phyloP scores from a whole-genome alignment of 2,113 vertebrate genomes.

The Microcebus griseorufus region DNA sequence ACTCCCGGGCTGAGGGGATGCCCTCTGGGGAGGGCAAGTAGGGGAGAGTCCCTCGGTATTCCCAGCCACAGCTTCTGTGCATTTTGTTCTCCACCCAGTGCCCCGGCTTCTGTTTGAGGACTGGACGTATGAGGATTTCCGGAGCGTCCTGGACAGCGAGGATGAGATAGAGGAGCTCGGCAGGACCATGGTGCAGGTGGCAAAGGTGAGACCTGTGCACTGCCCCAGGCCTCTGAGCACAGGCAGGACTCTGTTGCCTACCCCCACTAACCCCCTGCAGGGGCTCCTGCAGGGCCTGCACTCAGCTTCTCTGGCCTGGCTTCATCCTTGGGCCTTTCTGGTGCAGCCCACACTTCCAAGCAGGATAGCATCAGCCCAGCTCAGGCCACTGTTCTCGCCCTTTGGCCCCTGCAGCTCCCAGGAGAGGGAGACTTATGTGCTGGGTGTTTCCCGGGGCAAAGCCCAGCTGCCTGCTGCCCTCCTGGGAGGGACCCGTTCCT shows the following conservation, averaged over 20 bases:
- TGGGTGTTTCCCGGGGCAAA: neutral
- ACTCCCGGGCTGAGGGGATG: neutral
- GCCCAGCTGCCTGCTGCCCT: neutral
- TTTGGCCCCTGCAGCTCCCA: neutral
- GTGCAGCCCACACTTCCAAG: neutral
- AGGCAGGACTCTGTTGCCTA: neutral
- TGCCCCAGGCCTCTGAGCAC: too few relatives aligned
- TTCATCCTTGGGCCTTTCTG: neutral
- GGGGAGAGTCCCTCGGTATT: neutral
- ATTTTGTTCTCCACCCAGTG: constrained; percentile 81
- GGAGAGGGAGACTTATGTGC: neutral
- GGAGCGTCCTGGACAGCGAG: constrained; percentile 91
- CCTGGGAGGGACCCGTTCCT: neutral
- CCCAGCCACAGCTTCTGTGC: neutral
- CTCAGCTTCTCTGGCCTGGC: neutral
- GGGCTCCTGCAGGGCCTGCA: neutral
- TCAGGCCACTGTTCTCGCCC: neutral
- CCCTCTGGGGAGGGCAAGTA: neutral
- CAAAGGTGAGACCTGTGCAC: constrained; percentile 94
- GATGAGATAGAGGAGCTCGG: constrained; percentile 96
- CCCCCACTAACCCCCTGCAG: too few relatives aligned
- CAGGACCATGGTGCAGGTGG: constrained; percentile 89
- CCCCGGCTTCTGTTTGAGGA: constrained; percentile 96
- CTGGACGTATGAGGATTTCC: constrained; percentile 95
- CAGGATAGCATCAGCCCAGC: neutral